Percentiles rank a stretch among this genome's conserved stretches.
Conservation (phyloP, 64 coral and sea anemone species). For the Stichodactyla helianthus region DNA sequence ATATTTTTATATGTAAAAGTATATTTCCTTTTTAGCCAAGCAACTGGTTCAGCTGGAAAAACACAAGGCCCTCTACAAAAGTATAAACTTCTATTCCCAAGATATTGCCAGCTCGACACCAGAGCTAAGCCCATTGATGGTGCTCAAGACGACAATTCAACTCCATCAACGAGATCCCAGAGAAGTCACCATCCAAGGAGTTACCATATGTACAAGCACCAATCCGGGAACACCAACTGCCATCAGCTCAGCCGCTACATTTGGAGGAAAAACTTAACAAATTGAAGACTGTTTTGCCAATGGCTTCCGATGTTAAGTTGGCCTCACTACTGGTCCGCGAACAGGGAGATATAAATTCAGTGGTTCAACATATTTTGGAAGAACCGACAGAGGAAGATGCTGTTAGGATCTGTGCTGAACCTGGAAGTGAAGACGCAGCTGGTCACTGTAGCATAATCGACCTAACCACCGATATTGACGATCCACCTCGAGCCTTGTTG, state of each 20-base stretch:
- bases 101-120: not conserved
- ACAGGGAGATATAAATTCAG: conserved; percentile 11
- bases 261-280: not conserved
- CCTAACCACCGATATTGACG: not conserved
- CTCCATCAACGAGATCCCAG: conserved; percentile 12
- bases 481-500: not conserved
- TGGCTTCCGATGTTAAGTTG: not conserved
- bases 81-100: conserved; percentile 15
- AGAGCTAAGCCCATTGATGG: conserved; percentile 11
- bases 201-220: not conserved
- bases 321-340: not conserved
- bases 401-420: not conserved
- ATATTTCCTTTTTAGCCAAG: conserved; percentile 1
- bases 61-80: not conserved
- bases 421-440: not conserved
- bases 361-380: conserved; percentile 10
- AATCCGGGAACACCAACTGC: not conserved
- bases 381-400: not conserved
- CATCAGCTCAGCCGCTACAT: not conserved
- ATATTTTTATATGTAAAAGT: too few relatives aligned
- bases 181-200: not conserved
- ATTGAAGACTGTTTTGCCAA: conserved; percentile 1
- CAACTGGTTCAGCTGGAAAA: conserved; percentile 1
- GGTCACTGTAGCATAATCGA: not conserved
- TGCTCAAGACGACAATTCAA: conserved; percentile 7